Evolutionary conservation across 1,140 invertebrate species (phyloP), one percentile per base, ranked within the genome.

Genomic region (Adoxophyes honmai): DNA sequence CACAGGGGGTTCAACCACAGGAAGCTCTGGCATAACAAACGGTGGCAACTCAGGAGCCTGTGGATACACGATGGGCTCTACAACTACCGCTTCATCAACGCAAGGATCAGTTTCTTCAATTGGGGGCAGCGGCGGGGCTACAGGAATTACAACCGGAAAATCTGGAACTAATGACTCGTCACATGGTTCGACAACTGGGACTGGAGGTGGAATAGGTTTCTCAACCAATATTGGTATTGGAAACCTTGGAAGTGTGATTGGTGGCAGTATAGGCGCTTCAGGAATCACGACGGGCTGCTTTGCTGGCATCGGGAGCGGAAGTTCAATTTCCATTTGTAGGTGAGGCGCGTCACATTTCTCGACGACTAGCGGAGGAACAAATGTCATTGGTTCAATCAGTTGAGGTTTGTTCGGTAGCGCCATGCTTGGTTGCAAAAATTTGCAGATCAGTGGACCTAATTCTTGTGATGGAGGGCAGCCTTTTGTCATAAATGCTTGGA

Each of bases 261-360:
- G 35, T 54, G 52, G 52, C 2, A 54, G 52, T n/a, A 21, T 21
- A 37, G 52, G 52, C 15, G 35, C 35, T 38, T 54, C 52, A 4
- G 52, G 52, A 13, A 54, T 38, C 1, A 54, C 34, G 8, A 54
- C 11, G 9, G 15, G 34, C 9, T 36, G 10, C n/a, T n/a, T 5
- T 8, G 15, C 18, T 48, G 42, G 42, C n/a, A 28, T 6, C 21
- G 6, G 21, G 2, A 2, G 21, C 21, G 21, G 21, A 3, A 28
- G 6, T 28, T 28, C 21, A 48, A 28, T 48, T 48, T 13, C 21
- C 10, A 48, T 48, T 48, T 48, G 16, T 6, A 48, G 21, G n/a
- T 48, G 10, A n/a, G 42, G 42, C 1, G 18, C 11, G 8, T 48
- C 42, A n/a, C 42, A 48, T 11, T 48, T 48, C 18, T 48, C 42